A percentile compares a stretch with the other conserved stretches of the same genome.
phyloP scores from a whole-genome alignment of 2,797 vertebrate species.

The Forpus xanthops region DNA sequence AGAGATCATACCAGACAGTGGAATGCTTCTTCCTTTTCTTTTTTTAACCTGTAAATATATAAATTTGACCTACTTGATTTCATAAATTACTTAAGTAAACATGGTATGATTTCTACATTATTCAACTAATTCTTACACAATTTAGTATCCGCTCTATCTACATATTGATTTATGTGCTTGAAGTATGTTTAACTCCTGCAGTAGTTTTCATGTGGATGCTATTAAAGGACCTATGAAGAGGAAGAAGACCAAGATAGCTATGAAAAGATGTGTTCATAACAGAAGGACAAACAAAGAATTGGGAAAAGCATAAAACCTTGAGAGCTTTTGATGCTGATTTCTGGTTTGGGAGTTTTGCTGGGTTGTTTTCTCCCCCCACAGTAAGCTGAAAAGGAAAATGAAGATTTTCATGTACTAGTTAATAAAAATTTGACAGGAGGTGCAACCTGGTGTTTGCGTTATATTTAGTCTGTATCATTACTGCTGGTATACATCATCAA shows the following conservation, averaged over 20 bases:
- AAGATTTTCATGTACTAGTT: background rate
- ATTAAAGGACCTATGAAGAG: background rate
- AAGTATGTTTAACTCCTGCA: background rate
- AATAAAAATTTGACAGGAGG: background rate
- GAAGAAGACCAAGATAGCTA: background rate
- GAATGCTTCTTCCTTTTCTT: background rate
- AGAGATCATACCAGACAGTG: background rate
- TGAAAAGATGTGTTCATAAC: background rate
- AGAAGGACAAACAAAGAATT: background rate
- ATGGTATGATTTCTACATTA: background rate
- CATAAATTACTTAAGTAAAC: background rate
- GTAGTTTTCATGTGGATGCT: background rate
- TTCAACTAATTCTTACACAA: background rate
- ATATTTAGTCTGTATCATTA: background rate
- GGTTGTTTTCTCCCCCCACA: no score
- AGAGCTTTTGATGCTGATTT: background rate
- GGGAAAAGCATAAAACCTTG: background rate
- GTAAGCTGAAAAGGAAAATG: background rate
- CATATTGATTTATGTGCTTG: background rate
- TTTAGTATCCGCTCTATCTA: background rate
- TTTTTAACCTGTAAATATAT: background rate
- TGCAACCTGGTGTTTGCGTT: background rate
- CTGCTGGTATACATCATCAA: background rate
- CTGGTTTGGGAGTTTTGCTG: accelerated
- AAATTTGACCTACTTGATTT: background rate